Conservation (phyloP, 2,113 vertebrate species). For the Sander lucioperca region DNA sequence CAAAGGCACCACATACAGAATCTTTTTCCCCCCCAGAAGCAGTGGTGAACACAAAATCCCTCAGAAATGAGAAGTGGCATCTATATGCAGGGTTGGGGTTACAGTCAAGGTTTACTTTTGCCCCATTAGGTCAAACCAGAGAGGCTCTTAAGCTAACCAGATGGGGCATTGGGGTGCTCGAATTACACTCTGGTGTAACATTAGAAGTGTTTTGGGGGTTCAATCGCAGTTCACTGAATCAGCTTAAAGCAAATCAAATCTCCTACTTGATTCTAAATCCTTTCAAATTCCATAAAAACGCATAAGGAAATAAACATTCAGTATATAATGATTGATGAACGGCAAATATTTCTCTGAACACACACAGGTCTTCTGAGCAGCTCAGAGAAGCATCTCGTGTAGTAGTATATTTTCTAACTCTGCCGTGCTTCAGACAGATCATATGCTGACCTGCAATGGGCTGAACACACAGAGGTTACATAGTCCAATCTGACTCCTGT, state of each 20-base stretch:
- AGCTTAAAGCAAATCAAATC: constrained; percentile 3
- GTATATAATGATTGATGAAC: too few species aligned
- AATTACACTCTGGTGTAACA: constrained; percentile 17
- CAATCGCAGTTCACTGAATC: constrained; percentile 20
- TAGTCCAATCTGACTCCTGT: neutral
- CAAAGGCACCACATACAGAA: too few species aligned
- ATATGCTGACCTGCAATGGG: neutral
- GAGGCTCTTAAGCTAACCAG: constrained; percentile 20
- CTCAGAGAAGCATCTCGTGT: neutral
- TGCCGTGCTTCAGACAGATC: neutral
- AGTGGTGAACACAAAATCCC: neutral
- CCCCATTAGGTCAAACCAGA: constrained; percentile 39
- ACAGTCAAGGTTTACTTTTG: constrained; percentile 6
- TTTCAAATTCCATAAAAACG: neutral
- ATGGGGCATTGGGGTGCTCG: constrained; percentile 13
- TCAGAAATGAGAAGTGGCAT: neutral
- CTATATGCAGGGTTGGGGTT: constrained; percentile 11
- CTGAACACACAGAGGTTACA: neutral
- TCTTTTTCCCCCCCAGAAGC: too few species aligned
- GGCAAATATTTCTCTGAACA: too few species aligned
- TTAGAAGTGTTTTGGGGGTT: neutral
- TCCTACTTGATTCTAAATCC: neutral
- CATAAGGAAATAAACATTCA: too few species aligned
- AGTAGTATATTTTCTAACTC: too few species aligned
- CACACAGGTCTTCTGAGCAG: too few species aligned